phyloP scores from a whole-genome alignment of 2,113 vertebrate genomes.

The Etia nguti region DNA sequence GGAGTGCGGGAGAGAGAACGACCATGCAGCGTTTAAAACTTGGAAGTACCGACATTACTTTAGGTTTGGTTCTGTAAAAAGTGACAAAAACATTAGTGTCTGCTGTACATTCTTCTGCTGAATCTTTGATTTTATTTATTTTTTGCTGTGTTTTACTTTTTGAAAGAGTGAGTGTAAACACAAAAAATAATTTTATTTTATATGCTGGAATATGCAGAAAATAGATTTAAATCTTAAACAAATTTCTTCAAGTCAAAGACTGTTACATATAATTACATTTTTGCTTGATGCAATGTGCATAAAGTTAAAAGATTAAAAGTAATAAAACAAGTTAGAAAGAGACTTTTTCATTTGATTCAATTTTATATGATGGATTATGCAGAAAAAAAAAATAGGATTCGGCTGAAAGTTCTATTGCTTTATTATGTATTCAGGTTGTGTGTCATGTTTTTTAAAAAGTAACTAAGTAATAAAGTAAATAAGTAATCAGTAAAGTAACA shows the following conservation, averaged over 20 bases:
- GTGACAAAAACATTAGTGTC: not conserved
- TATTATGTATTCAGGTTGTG: fast-evolving
- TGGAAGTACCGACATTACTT: not conserved
- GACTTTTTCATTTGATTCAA: too few species aligned
- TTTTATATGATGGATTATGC: not conserved
- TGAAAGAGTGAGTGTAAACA: fast-evolving
- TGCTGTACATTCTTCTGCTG: not conserved
- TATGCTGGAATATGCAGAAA: not conserved
- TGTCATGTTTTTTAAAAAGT: fast-evolving
- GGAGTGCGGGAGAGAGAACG: not conserved
- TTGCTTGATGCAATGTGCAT: too few species aligned
- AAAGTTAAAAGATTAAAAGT: too few species aligned
- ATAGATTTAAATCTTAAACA: too few species aligned
- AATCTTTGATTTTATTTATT: not conserved
- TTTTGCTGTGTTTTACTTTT: not conserved
- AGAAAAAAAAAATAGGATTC: not conserved
- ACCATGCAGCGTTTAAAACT: not conserved
- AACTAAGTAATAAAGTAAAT: fast-evolving
- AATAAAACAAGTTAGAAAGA: too few species aligned
- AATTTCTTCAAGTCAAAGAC: too few species aligned
- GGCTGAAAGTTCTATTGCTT: not conserved
- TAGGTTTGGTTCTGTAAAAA: not conserved
- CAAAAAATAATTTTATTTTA: too few species aligned
- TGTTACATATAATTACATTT: too few species aligned
- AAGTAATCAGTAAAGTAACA: too few species aligned